phyloP scores from a whole-genome alignment of 2,113 vertebrate species.

The Pardalotus punctatus region DNA sequence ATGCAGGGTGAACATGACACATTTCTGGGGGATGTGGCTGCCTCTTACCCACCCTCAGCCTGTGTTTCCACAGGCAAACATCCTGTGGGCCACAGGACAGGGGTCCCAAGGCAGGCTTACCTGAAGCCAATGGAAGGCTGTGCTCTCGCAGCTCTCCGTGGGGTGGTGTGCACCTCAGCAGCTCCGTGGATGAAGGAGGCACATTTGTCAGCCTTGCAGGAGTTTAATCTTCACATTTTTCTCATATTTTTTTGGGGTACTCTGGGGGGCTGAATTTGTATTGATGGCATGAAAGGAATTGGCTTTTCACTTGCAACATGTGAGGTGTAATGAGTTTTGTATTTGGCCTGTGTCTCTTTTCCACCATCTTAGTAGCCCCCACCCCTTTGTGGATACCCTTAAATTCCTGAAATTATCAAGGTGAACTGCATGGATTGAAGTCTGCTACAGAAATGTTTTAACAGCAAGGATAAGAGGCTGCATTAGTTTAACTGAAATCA shows the following conservation, averaged over 20 bases:
- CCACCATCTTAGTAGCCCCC: not conserved
- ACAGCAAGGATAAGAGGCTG: not conserved
- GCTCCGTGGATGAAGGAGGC: not conserved
- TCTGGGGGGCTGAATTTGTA: not conserved
- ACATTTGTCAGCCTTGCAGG: not conserved
- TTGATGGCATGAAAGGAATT: not conserved
- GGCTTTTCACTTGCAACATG: not conserved
- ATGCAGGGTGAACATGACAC: not conserved
- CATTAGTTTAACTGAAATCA: slow-evolving; percentile 9
- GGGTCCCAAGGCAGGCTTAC: not conserved
- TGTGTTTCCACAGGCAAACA: not conserved
- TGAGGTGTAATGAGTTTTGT: not conserved
- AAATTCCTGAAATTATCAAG: not conserved
- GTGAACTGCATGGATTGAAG: not conserved
- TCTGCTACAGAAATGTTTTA: not conserved
- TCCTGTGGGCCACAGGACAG: accelerated
- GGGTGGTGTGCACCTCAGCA: not conserved
- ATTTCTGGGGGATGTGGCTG: accelerated
- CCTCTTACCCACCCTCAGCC: not conserved
- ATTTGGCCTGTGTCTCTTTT: not conserved
- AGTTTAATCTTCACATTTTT: not conserved
- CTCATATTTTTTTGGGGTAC: not conserved
- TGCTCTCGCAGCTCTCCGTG: accelerated
- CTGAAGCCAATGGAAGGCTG: accelerated
- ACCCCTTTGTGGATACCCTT: not conserved